Percentiles rank a stretch among this genome's conserved stretches.
phyloP scores from a whole-genome alignment of 2,888 invertebrate species.

The Ochropleura plecta region DNA sequence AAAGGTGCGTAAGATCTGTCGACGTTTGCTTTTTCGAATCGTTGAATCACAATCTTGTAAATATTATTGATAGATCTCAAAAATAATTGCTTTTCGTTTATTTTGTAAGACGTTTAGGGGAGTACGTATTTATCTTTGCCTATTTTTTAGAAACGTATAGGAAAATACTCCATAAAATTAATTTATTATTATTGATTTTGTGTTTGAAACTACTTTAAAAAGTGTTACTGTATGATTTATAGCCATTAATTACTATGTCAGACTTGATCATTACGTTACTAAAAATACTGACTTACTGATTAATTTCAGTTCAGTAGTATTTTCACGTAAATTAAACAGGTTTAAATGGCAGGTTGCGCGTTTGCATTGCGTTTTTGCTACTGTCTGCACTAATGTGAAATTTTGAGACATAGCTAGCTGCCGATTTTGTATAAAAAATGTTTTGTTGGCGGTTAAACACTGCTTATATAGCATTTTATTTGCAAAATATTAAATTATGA shows the following conservation, averaged over 20 bases:
- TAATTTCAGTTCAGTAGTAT: slow-evolving; percentile 7
- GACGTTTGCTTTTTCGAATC: not conserved
- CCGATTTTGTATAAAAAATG: slow-evolving; percentile 16
- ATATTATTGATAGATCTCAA: slow-evolving; percentile 6
- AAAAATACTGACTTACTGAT: not conserved
- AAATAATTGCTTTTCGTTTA: slow-evolving; percentile 23
- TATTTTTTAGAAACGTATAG: not conserved
- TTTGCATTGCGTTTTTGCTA: not conserved
- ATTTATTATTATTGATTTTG: not conserved
- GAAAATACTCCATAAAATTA: not conserved
- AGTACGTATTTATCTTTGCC: not conserved
- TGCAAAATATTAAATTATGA: too few relatives aligned
- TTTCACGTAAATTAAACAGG: slow-evolving; percentile 30
- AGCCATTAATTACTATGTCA: not conserved
- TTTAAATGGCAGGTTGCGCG: slow-evolving; percentile 23
- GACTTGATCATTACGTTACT: not conserved
- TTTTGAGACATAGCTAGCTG: slow-evolving; percentile 12
- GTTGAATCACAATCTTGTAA: slow-evolving; percentile 6
- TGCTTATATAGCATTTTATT: too few relatives aligned
- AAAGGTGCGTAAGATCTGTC: slow-evolving; percentile 14
- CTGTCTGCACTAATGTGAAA: too few relatives aligned
- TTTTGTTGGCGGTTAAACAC: not conserved
- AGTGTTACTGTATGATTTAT: not conserved
- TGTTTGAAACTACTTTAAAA: not conserved
- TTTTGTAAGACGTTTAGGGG: slow-evolving; percentile 7